Percentiles rank a stretch among this genome's conserved stretches.
Conservation (phyloP, 2,888 invertebrate species). For the Arge pagana region DNA sequence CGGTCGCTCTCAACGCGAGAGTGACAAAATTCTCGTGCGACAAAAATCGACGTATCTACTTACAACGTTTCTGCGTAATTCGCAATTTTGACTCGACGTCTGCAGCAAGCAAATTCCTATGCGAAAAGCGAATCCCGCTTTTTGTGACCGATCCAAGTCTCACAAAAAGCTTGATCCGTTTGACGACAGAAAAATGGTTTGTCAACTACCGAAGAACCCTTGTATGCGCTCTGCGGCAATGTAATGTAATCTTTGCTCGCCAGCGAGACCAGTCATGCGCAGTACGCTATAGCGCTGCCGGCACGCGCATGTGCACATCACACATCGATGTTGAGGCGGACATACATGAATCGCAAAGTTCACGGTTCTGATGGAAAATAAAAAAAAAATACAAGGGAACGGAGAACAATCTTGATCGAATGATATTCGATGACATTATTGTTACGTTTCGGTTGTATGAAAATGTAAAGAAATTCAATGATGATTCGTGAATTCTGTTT, state of each 20-base stretch:
- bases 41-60: too few species aligned
- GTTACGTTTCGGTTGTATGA: too few species aligned
- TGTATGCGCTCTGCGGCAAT: constrained; percentile 20
- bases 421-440: too few species aligned
- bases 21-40: too few species aligned
- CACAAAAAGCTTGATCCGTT: constrained; percentile 59
- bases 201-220: constrained; percentile 48
- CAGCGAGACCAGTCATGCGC: constrained; percentile 7
- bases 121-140: constrained; percentile 59
- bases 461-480: too few species aligned
- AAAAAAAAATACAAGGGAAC: too few species aligned
- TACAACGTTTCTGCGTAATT: constrained; percentile 10
- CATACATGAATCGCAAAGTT: too few species aligned
- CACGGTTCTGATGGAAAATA: too few species aligned
- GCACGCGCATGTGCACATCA: constrained; percentile 7
- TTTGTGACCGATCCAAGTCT: constrained; percentile 58
- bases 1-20: too few species aligned
- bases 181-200: constrained; percentile 57
- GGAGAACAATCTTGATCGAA: too few species aligned
- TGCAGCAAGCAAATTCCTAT: constrained; percentile 52
- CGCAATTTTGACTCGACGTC: constrained; percentile 32
- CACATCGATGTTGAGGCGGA: too few species aligned
- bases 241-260: constrained; percentile 2
- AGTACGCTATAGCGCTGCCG: constrained; percentile 7
- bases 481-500: too few species aligned